A percentile compares a stretch with the other conserved stretches of the same genome.
phyloP scores from a whole-genome alignment of 1,140 invertebrate species.

The Diachasmimorpha longicaudata region DNA sequence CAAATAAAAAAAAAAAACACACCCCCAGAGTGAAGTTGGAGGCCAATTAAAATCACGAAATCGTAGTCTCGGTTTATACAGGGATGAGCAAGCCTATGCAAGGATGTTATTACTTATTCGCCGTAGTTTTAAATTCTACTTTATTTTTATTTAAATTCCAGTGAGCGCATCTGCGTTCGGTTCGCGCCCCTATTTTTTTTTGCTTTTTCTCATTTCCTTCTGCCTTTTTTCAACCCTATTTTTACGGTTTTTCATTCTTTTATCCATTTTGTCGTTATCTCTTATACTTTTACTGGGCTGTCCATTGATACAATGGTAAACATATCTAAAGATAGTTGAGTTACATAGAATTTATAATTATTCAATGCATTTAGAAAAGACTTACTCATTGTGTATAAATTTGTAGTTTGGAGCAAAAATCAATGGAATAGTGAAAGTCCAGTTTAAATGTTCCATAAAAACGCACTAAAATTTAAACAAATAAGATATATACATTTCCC shows the following conservation, averaged over 20 bases:
- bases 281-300: slow-evolving; percentile 3
- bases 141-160: slow-evolving; percentile 57
- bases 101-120: slow-evolving; percentile 57
- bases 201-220: slow-evolving; percentile 21
- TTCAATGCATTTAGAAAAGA: too few species aligned
- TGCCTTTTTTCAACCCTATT: slow-evolving; percentile 4
- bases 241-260: slow-evolving; percentile 29
- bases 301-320: not conserved
- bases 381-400: too few species aligned
- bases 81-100: slow-evolving; percentile 30
- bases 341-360: too few species aligned
- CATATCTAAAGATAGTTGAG: too few species aligned
- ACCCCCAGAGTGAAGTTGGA: not conserved
- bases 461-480: too few species aligned
- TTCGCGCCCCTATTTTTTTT: slow-evolving; percentile 42
- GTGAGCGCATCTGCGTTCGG: slow-evolving; percentile 52
- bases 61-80: slow-evolving; percentile 50
- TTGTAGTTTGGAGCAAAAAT: too few species aligned
- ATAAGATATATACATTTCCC: too few species aligned
- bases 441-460: too few species aligned
- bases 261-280: slow-evolving; percentile 33
- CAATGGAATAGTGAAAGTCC: too few species aligned
- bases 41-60: slow-evolving; percentile 57
- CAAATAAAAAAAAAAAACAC: slow-evolving; percentile 15
- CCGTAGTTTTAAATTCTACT: slow-evolving; percentile 46